Base-by-base conservation (phyloP, 2,113 vertebrate species). In the Chloropsis hardwickii region DNA sequence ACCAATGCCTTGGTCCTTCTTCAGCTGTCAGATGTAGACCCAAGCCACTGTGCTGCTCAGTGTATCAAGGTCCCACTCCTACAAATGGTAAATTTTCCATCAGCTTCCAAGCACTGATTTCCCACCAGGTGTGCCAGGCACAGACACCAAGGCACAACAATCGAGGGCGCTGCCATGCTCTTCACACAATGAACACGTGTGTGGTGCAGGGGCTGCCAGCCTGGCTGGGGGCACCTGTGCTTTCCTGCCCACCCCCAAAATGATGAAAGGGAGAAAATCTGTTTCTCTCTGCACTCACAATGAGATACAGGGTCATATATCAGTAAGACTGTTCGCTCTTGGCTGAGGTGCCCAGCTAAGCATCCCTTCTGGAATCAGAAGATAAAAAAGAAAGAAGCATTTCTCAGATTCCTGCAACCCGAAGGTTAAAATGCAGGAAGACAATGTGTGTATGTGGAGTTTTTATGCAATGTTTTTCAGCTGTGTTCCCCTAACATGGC, bases 161-260 rank as follows among this genome's bases (percentile, higher is more conserved):
- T 12, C 1, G 0, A 35, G 33, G 0, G 0, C 0, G 5, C 27
- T 57, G 60, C 73, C 5, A 1, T 5, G 31, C 22, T 61, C 35
- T 37, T 84, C 60, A 14, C 42, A 61, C 22, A 45, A 27, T 16
- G 29, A 87, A 58, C 42, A 50, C 15, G 1, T 19, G 9, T 9
- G 25, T 6, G n/a, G 7, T 28, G 4, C 28, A 33, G 18, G 21
- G 23, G 13, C 29, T 21, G 20, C 28, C 56, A 85, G 44, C 21
- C 54, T 67, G 56, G 8, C 13, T 78, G n/a, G 11, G 12, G 35
- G 39, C 12, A 50, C 14, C 33, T 35, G 42, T 1, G 4, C 62
- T 37, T 53, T 61, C 35, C 74, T 74, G 28, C 42, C 8, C 22
- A 29, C 37, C 35, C 44, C 12, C 12, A 58, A 57, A 79, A 86